Conservation (phyloP, 2,888 invertebrate species). For the Baccha elongata region DNA sequence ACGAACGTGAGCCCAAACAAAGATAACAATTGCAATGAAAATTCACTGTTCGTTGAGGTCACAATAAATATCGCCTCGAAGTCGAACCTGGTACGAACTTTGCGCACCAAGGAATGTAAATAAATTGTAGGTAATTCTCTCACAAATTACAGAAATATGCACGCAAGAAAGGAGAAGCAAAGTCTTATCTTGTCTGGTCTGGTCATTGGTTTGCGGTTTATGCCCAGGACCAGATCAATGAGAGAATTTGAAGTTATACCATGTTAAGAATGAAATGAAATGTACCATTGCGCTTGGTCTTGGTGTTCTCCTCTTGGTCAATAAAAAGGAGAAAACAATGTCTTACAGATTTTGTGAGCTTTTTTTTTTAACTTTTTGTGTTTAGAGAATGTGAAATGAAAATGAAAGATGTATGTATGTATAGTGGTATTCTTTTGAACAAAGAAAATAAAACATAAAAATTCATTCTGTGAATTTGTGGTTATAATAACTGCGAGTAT, state of each 20-base stretch:
- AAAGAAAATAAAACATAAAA: background rate
- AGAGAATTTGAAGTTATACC: conserved; percentile 3
- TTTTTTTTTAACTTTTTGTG: conserved; percentile 5
- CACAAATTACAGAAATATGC: conserved; percentile 62
- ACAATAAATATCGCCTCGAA: conserved; percentile 30
- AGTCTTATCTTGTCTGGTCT: conserved; percentile 3
- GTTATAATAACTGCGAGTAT: too few relatives aligned
- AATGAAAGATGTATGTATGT: conserved; percentile 58
- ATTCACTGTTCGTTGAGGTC: conserved; percentile 38
- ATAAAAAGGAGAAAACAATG: conserved; percentile 1
- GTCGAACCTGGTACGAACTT: conserved; percentile 48
- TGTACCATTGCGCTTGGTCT: background rate
- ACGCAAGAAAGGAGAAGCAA: conserved; percentile 19
- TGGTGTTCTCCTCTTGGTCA: background rate
- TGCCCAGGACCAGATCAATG: background rate
- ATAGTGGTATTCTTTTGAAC: background rate
- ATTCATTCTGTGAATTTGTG: background rate
- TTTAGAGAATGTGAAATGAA: conserved; percentile 49
- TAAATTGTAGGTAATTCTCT: conserved; percentile 67
- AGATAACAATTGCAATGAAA: background rate
- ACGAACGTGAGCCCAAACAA: too few relatives aligned
- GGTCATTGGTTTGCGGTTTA: conserved; percentile 33
- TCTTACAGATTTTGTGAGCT: background rate
- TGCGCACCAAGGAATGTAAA: conserved; percentile 57
- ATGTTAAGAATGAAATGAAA: conserved; percentile 10